A percentile compares a stretch with the other conserved stretches of the same genome.
Conservation (phyloP, 2,113 vertebrate genomes). For the Plecturocebus donacophilus region DNA sequence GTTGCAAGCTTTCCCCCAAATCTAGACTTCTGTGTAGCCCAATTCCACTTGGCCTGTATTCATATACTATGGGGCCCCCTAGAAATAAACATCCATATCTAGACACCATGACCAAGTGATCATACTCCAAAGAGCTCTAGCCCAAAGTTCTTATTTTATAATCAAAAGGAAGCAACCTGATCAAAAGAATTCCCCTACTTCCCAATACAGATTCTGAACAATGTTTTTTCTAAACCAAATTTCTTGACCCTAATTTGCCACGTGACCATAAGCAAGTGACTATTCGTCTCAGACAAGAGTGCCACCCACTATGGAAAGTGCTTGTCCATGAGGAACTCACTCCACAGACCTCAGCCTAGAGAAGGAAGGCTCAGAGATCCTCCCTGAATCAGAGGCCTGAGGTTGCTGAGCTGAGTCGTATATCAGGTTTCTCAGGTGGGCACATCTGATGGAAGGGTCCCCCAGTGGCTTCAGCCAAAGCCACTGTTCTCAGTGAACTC, state of each 20-base stretch:
- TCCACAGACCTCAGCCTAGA: neutral
- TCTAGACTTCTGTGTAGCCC: neutral
- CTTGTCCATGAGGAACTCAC: rapidly evolving
- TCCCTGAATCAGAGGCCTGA: rapidly evolving
- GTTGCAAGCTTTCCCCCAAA: too few relatives aligned
- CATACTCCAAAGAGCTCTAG: neutral
- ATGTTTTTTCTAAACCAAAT: too few relatives aligned
- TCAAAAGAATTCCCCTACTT: rapidly evolving
- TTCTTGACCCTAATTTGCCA: neutral
- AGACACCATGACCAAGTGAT: rapidly evolving
- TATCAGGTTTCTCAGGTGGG: rapidly evolving
- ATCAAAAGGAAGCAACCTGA: neutral
- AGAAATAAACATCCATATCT: rapidly evolving
- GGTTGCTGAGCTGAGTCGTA: rapidly evolving
- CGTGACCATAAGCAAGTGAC: neutral
- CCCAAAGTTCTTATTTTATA: neutral
- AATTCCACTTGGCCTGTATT: neutral
- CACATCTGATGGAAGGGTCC: rapidly evolving
- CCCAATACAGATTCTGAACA: too few relatives aligned
- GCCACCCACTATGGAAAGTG: too few relatives aligned
- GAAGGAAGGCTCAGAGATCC: too few relatives aligned
- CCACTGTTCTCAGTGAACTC: neutral
- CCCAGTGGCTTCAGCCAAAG: rapidly evolving
- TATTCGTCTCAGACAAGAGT: neutral
- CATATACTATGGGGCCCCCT: rapidly evolving